phyloP scores from a whole-genome alignment of 2,797 vertebrate genomes.

The Xerus rutilus region DNA sequence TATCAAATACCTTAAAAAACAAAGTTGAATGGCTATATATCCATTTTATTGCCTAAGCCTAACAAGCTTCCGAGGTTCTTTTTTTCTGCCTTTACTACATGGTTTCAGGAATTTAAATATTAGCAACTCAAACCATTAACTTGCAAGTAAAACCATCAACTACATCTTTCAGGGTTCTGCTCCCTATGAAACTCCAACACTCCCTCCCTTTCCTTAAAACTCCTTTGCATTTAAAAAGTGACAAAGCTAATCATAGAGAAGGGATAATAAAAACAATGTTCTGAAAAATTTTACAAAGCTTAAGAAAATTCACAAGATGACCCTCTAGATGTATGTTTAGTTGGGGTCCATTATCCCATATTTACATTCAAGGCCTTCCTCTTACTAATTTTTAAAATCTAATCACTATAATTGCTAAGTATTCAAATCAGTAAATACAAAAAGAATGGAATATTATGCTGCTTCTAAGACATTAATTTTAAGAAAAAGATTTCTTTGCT shows the following conservation, averaged over 20 bases:
- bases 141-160: conserved; percentile 14
- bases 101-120: background rate
- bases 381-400: conserved; percentile 13
- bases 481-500: conserved; percentile 33
- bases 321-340: background rate
- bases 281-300: conserved; percentile 60
- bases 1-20: background rate
- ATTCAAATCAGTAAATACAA: conserved; percentile 60
- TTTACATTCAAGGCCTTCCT: conserved; percentile 39
- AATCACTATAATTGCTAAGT: conserved; percentile 51
- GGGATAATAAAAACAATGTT: conserved; percentile 35
- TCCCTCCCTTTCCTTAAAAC: conserved; percentile 55
- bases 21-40: background rate
- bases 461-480: background rate
- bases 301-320: conserved; percentile 2
- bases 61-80: background rate
- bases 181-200: conserved; percentile 24
- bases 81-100: background rate
- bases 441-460: conserved; percentile 28
- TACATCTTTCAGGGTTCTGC: background rate
- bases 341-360: background rate
- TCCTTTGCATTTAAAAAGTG: conserved; percentile 48
- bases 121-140: conserved; percentile 16
- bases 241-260: conserved; percentile 3
- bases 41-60: background rate